Evolutionary conservation across 2,888 invertebrate species (phyloP).

Genomic region (Dexiosoma caninum): DNA sequence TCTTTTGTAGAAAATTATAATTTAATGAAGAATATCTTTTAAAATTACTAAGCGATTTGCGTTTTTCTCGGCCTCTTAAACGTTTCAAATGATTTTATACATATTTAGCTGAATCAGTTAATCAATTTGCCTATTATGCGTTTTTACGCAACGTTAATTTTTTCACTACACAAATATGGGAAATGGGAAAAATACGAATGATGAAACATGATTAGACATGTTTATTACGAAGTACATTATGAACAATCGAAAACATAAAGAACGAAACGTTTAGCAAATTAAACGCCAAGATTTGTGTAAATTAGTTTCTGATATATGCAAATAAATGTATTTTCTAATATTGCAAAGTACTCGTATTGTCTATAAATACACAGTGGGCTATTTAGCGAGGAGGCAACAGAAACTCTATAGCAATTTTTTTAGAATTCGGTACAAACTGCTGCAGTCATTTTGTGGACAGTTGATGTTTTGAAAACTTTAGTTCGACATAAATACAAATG

Average conservation of each 20-base stretch:
- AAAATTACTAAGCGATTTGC: neutral
- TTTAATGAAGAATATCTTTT: neutral
- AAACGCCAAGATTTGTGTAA: neutral
- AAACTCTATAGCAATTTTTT: neutral
- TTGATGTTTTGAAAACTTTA: too few relatives aligned
- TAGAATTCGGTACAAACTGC: too few relatives aligned
- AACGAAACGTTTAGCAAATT: neutral
- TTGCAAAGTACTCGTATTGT: too few relatives aligned
- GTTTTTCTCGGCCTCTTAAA: neutral
- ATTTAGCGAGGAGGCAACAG: neutral
- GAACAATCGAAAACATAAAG: neutral
- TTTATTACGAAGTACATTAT: constrained; percentile 8
- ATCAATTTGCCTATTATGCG: constrained; percentile 41
- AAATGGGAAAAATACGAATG: neutral
- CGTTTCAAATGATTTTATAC: neutral
- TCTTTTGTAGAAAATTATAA: neutral
- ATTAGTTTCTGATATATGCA: neutral
- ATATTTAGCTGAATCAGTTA: neutral
- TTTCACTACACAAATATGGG: neutral
- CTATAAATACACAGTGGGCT: neutral
- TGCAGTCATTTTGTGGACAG: too few relatives aligned
- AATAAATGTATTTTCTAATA: too few relatives aligned
- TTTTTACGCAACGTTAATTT: constrained; percentile 54
- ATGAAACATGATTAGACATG: neutral
- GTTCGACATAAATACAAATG: too few relatives aligned